Percentiles rank a stretch among this genome's conserved stretches.
Evolutionary conservation across 2,888 invertebrate species (phyloP).

Genomic region (Lacanobia wlatinum): DNA sequence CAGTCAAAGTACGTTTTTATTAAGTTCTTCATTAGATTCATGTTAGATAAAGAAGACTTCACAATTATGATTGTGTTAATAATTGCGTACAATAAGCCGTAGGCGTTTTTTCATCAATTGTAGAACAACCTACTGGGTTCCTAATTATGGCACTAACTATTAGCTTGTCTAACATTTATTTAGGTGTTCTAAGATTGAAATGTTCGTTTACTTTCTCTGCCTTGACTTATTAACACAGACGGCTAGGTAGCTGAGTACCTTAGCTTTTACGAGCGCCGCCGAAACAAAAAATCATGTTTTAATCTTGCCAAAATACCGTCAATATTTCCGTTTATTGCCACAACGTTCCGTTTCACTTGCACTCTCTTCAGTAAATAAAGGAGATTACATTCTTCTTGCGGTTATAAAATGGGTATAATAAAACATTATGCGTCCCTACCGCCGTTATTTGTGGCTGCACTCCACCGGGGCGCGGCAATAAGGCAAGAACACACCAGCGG

Average conservation of each 20-base stretch:
- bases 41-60: conserved; percentile 20
- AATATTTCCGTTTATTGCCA: conserved; percentile 74
- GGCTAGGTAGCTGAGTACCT: background rate
- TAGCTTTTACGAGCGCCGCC: conserved; percentile 5
- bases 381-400: conserved; percentile 85
- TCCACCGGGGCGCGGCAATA: conserved; percentile 78
- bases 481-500: conserved; percentile 76
- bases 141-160: background rate
- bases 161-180: conserved; percentile 16
- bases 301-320: conserved; percentile 27
- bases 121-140: background rate
- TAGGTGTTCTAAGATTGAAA: conserved; percentile 10
- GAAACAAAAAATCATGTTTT: background rate
- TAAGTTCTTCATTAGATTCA: conserved; percentile 43
- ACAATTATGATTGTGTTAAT: conserved; percentile 13
- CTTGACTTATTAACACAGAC: conserved; percentile 1
- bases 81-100: background rate
- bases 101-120: background rate
- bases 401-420: conserved; percentile 86
- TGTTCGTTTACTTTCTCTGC: background rate
- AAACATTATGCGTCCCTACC: conserved; percentile 85
- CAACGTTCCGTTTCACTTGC: conserved; percentile 79
- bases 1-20: conserved; percentile 47
- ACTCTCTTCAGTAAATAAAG: conserved; percentile 82
- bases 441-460: conserved; percentile 85